Conservation (phyloP, 1,140 invertebrate genomes). For the Planococcus citri region DNA sequence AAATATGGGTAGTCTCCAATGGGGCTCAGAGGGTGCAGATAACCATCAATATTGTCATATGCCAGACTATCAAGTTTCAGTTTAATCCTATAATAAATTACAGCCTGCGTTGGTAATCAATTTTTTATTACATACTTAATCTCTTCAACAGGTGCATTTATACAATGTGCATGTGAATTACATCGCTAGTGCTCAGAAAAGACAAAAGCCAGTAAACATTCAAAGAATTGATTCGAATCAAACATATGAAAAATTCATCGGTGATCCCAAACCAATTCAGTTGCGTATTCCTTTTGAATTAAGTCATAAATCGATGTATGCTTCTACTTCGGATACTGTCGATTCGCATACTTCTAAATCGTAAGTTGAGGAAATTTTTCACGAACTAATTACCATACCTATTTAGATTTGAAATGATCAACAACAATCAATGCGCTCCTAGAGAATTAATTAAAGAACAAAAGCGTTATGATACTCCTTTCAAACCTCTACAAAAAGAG, state of each 20-base stretch:
- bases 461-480: background rate
- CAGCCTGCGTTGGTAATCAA: background rate
- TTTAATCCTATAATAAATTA: no score
- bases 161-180: conserved; percentile 58
- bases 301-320: background rate
- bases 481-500: background rate
- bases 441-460: background rate
- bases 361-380: background rate
- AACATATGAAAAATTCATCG: background rate
- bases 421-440: background rate
- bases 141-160: conserved; percentile 55
- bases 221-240: background rate
- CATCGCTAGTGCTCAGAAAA: background rate
- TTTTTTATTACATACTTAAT: background rate
- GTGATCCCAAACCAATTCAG: background rate
- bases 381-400: no score
- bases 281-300: background rate
- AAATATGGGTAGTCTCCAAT: no score
- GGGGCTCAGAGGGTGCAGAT: no score
- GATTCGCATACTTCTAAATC: background rate
- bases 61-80: no score
- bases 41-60: no score
- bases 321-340: background rate
- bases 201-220: background rate
- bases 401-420: no score